phyloP scores from a whole-genome alignment of 37 sponge, comb jelly and placozoan genomes.

The Petrosia ficiformis region DNA sequence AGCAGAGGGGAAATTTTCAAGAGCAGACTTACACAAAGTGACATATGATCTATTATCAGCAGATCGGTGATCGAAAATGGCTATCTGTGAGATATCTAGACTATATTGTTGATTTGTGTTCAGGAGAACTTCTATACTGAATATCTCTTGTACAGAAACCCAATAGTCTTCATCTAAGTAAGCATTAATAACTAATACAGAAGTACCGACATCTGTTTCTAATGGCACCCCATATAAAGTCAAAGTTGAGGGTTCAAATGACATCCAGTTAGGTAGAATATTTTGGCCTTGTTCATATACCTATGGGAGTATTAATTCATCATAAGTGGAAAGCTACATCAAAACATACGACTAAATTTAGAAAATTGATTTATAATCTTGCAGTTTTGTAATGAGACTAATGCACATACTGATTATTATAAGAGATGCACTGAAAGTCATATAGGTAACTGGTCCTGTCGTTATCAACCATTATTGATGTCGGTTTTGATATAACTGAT shows the following conservation, averaged over 20 bases:
- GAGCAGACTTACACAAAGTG: background rate
- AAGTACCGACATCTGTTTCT: background rate
- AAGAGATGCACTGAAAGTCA: background rate
- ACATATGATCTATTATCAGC: background rate
- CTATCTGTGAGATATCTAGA: background rate
- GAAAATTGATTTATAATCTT: background rate
- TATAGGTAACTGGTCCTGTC: too few relatives aligned
- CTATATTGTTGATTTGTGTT: background rate
- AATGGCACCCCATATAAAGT: conserved; percentile 41
- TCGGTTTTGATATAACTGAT: too few relatives aligned
- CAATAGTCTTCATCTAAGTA: background rate
- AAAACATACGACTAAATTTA: background rate
- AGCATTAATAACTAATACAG: conserved; percentile 18
- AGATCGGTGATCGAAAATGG: background rate
- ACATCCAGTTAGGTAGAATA: conserved; percentile 41
- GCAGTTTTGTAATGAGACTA: background rate
- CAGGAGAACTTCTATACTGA: background rate
- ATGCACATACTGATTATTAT: background rate
- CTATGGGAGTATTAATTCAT: background rate
- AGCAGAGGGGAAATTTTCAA: background rate
- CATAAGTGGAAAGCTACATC: too few relatives aligned
- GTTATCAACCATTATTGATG: too few relatives aligned
- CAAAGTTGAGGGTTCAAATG: conserved; percentile 14
- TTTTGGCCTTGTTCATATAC: conserved; percentile 16
- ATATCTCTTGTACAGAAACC: background rate